These are phyloP conservation scores for Platanista minor DNA, from an alignment of 2,113 vertebrate genomes.

Conservation along the genomic window DNA sequence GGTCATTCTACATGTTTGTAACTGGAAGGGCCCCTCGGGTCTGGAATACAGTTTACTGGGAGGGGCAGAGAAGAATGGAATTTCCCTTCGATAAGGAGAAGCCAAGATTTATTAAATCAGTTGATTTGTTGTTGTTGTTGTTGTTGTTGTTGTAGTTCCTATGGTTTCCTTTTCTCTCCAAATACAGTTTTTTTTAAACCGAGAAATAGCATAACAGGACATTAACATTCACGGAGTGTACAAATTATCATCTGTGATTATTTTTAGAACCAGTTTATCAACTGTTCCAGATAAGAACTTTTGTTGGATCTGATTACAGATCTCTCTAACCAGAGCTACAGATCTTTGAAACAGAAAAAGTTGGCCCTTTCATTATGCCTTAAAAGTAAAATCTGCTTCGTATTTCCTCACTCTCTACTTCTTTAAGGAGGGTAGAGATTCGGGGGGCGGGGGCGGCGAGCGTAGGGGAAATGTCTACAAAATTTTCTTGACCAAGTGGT, in stretches of 20 bases:
- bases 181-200: constrained; percentile 21
- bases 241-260: constrained; percentile 45
- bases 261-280: constrained; percentile 75
- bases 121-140: constrained; percentile 54
- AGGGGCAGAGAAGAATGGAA: constrained; percentile 50
- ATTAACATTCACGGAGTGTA: constrained; percentile 22
- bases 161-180: constrained; percentile 66
- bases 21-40: constrained; percentile 8
- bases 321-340: not conserved
- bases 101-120: constrained; percentile 68
- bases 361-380: not conserved
- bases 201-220: constrained; percentile 49
- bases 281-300: constrained; percentile 68
- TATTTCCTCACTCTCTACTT: not conserved
- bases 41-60: constrained; percentile 50
- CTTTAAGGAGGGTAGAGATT: not conserved
- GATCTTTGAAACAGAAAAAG: constrained; percentile 28
- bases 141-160: constrained; percentile 58
- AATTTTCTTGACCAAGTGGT: not conserved
- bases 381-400: not conserved
- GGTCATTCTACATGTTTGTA: not conserved
- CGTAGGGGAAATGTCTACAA: not conserved
- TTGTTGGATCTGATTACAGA: constrained; percentile 37
- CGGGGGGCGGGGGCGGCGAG: too few species aligned
- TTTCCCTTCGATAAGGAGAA: constrained; percentile 68